phyloP scores from a whole-genome alignment of 2,113 vertebrate species.

The Gymnorhina tibicen region DNA sequence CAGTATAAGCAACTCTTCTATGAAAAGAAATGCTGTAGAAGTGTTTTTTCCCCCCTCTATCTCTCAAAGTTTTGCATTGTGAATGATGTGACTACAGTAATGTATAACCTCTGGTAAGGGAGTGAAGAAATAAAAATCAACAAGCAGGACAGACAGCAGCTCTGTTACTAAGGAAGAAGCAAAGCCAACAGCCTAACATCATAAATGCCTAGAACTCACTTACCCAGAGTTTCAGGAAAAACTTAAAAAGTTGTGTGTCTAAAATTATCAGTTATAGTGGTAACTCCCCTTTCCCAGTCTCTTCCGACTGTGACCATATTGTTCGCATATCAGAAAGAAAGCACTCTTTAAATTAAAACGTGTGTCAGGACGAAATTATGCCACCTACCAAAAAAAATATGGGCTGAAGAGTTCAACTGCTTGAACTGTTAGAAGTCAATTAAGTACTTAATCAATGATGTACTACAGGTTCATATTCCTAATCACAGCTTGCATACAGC shows the following conservation, averaged over 20 bases:
- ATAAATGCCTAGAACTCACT: not conserved
- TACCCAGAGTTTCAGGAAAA: not conserved
- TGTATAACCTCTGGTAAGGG: not conserved
- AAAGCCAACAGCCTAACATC: not conserved
- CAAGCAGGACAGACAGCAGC: not conserved
- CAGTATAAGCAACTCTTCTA: not conserved
- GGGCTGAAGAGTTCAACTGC: not conserved
- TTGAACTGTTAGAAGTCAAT: not conserved
- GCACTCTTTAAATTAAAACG: not conserved
- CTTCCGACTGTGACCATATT: not conserved
- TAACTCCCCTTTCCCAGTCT: not conserved
- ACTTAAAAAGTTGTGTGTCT: not conserved
- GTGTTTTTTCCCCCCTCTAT: rapidly evolving
- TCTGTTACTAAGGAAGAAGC: not conserved
- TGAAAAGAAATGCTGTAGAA: not conserved
- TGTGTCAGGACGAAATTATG: not conserved
- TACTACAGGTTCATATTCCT: slow-evolving; percentile 6
- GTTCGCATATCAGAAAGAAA: not conserved
- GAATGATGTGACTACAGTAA: not conserved
- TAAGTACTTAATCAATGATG: not conserved
- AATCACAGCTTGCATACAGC: slow-evolving; percentile 6
- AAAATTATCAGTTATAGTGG: not conserved
- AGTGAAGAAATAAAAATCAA: not conserved
- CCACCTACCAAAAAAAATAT: not conserved
- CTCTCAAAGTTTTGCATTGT: not conserved